phyloP scores from a whole-genome alignment of 2,888 invertebrate species.

The Drosophila trichaetosa region DNA sequence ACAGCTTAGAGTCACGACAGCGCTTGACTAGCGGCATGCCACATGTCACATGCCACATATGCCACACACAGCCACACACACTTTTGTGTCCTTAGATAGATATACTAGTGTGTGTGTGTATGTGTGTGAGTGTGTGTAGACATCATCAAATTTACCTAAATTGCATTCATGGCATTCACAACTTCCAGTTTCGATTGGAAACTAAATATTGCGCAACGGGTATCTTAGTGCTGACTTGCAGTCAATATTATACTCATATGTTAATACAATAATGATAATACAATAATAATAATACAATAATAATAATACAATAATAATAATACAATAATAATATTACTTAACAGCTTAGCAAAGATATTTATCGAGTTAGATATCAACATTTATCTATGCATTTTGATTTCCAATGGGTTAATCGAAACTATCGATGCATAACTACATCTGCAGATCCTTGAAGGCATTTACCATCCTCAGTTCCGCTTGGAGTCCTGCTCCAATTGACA shows the following conservation, averaged over 20 bases:
- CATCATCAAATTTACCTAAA: constrained; percentile 70
- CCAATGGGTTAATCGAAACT: background rate
- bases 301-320: background rate
- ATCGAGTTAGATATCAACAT: background rate
- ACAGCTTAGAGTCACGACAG: constrained; percentile 61
- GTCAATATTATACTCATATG: background rate
- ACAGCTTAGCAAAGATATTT: background rate
- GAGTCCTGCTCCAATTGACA: constrained; percentile 29
- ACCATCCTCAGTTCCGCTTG: background rate
- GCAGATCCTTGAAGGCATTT: background rate
- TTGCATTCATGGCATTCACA: constrained; percentile 58
- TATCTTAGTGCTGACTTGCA: background rate
- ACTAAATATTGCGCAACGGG: constrained; percentile 33
- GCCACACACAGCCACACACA: constrained; percentile 20
- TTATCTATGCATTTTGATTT: background rate
- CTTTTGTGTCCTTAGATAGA: background rate
- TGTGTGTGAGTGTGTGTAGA: constrained; percentile 30
- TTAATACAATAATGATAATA: background rate
- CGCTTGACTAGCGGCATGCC: constrained; percentile 59
- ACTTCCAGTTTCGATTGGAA: constrained; percentile 61
- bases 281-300: background rate
- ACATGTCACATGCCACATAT: constrained; percentile 60
- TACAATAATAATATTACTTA: background rate
- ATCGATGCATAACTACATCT: background rate
- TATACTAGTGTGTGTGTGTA: constrained; percentile 1